phyloP scores from a whole-genome alignment of 2,888 invertebrate genomes.

The Rotaria socialis region DNA sequence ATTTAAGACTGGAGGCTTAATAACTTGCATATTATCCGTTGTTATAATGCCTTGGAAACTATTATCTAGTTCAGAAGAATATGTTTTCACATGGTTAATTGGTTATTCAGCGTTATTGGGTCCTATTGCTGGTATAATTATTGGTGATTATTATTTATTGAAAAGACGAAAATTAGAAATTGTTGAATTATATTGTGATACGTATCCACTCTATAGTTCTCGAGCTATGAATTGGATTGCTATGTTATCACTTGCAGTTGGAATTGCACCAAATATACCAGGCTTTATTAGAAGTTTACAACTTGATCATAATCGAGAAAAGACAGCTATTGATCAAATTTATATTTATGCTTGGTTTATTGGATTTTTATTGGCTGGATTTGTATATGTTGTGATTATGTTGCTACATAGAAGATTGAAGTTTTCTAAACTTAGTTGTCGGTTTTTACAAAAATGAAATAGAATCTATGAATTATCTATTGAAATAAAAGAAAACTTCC shows the following conservation, averaged over 20 bases:
- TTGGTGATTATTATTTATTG: background rate
- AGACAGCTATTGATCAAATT: background rate
- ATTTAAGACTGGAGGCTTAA: background rate
- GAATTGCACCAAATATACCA: background rate
- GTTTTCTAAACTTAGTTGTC: background rate
- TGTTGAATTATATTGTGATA: background rate
- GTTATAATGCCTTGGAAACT: background rate
- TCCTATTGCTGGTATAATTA: background rate
- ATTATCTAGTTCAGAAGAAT: background rate
- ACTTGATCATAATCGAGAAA: background rate
- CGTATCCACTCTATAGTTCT: background rate
- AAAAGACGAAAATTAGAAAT: background rate
- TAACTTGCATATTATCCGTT: background rate
- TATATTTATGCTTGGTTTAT: background rate
- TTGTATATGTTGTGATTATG: background rate
- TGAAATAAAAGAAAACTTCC: too few species aligned
- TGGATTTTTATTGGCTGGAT: background rate
- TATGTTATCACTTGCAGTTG: background rate
- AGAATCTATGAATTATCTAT: too few species aligned
- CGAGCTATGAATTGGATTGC: background rate
- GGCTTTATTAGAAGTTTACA: background rate
- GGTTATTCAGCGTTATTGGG: background rate
- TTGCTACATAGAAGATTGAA: background rate
- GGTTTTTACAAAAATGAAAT: background rate
- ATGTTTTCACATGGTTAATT: slow-evolving; percentile 4